These are phyloP conservation scores for Agapornis canus DNA, from an alignment of 2,797 vertebrate species.

Conservation along the genomic window DNA sequence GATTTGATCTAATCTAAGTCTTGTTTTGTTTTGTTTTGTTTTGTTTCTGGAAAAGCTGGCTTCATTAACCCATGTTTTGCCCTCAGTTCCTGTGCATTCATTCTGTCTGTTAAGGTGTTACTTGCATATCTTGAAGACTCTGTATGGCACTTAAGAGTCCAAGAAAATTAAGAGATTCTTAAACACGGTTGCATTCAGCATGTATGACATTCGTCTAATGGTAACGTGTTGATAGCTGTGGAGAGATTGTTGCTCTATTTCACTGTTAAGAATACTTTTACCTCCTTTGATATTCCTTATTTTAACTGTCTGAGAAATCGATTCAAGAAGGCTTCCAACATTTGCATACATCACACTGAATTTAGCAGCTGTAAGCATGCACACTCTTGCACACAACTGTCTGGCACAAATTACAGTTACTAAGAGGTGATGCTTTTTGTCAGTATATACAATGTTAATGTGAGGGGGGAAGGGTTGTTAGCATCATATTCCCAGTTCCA, in stretches of 20 bases:
- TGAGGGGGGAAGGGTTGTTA: neutral
- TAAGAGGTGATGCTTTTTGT: neutral
- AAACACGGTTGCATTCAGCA: accelerated
- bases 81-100: neutral
- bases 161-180: neutral
- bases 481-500: neutral
- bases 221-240: neutral
- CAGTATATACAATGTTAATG: neutral
- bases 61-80: neutral
- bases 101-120: neutral
- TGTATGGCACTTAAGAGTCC: neutral
- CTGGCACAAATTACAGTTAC: neutral
- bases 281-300: neutral
- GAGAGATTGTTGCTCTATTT: neutral
- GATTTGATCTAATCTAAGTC: neutral
- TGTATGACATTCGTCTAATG: neutral
- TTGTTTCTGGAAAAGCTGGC: neutral
- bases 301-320: neutral
- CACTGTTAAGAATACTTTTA: neutral
- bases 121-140: neutral
- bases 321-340: neutral
- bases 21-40: neutral
- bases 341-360: accelerated
- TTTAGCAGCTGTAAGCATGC: neutral
- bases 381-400: neutral